Evolutionary conservation across 2,797 vertebrate genomes (phyloP).

Genomic region (Silurus lanzhouensis): DNA sequence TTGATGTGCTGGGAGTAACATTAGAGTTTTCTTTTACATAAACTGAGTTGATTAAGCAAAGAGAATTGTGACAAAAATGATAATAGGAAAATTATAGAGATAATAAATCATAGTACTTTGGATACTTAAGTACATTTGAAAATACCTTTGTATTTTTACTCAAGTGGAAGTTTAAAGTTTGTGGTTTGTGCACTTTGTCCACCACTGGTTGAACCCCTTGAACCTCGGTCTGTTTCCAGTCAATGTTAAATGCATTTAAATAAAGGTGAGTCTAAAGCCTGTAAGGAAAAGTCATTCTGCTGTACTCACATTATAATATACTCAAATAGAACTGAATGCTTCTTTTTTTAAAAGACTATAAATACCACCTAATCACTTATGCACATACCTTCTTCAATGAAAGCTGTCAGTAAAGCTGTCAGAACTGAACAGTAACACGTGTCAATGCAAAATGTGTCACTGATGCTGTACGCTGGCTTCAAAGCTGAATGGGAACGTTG

Average conservation of each 20-base stretch:
- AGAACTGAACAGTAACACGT: not conserved
- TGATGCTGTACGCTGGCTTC: constrained; percentile 13
- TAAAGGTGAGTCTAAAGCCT: not conserved
- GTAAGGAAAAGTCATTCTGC: not conserved
- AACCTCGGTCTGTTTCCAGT: not conserved
- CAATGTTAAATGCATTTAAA: not conserved
- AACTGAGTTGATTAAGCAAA: too few relatives aligned
- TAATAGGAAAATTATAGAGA: too few relatives aligned
- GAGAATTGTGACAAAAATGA: too few relatives aligned
- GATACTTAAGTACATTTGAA: too few relatives aligned
- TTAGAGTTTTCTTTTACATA: too few relatives aligned
- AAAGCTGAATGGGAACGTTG: not conserved
- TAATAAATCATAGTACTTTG: too few relatives aligned
- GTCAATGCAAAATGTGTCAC: constrained; percentile 26
- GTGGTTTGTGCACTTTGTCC: too few relatives aligned
- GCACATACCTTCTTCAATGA: not conserved
- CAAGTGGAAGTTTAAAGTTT: too few relatives aligned
- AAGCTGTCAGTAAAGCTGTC: constrained; percentile 15
- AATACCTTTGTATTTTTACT: too few relatives aligned
- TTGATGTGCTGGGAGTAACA: too few relatives aligned
- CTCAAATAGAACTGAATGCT: not conserved
- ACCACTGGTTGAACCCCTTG: too few relatives aligned
- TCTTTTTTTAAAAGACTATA: not conserved
- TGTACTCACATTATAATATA: not conserved
- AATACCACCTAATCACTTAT: not conserved